Percentiles rank a stretch among this genome's conserved stretches.
Evolutionary conservation across 2,113 vertebrate genomes (phyloP).

Genomic region (Xiphophorus maculatus): DNA sequence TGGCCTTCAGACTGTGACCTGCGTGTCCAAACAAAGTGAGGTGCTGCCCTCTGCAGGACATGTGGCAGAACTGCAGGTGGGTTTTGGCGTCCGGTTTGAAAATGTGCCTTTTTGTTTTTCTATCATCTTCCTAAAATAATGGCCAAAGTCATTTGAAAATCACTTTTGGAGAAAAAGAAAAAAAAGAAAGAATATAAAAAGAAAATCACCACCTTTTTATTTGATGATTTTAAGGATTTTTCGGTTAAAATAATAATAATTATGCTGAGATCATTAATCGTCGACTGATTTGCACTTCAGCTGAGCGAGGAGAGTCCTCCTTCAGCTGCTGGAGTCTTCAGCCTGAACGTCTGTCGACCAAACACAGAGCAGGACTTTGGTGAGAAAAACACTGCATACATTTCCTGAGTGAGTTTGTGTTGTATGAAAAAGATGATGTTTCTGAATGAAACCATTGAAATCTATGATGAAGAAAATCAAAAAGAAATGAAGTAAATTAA

Average conservation of each 20-base stretch:
- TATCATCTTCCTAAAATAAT: neutral
- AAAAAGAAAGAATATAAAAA: too few relatives aligned
- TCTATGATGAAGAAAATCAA: too few relatives aligned
- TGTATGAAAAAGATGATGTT: too few relatives aligned
- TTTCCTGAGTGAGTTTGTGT: neutral
- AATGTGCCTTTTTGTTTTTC: neutral
- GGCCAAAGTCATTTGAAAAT: too few relatives aligned
- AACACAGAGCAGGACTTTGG: conserved; percentile 24
- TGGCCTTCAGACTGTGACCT: conserved; percentile 18
- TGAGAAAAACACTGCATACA: conserved; percentile 16
- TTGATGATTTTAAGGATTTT: neutral
- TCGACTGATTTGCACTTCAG: conserved; percentile 7
- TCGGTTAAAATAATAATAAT: too few relatives aligned
- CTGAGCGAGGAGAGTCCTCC: neutral
- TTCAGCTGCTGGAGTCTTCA: conserved; percentile 4
- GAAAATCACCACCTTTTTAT: too few relatives aligned
- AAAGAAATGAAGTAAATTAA: too few relatives aligned
- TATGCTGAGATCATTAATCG: too few relatives aligned
- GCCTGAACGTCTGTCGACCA: conserved; percentile 25
- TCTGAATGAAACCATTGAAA: too few relatives aligned
- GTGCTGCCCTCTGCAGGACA: conserved; percentile 72
- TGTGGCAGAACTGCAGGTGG: conserved; percentile 70
- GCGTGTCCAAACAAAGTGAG: conserved; percentile 56
- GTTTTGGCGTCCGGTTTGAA: conserved; percentile 11
- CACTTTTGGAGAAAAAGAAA: too few relatives aligned